A percentile compares a stretch with the other conserved stretches of the same genome.
These are phyloP conservation scores for Drosophila sproati DNA, from an alignment of 1,140 invertebrate species.

Conservation along the genomic window DNA sequence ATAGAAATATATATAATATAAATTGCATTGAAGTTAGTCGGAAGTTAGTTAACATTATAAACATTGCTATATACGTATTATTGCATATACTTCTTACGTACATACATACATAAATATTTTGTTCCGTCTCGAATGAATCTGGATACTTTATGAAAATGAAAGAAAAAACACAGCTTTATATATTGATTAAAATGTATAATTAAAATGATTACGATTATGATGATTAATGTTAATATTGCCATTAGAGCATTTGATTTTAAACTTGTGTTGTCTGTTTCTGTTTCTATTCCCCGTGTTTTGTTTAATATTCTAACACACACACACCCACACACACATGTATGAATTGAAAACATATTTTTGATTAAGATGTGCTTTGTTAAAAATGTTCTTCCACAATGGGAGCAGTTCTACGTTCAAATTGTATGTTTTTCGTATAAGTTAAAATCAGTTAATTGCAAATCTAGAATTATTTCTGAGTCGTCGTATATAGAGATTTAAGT, in stretches of 20 bases:
- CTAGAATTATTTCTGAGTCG: conserved; percentile 20
- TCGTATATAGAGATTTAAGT: conserved; percentile 52
- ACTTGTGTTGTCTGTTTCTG: conserved; percentile 52
- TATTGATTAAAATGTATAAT: conserved; percentile 70
- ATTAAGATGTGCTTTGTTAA: conserved; percentile 57
- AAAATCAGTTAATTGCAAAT: conserved; percentile 5
- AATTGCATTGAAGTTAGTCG: conserved; percentile 5
- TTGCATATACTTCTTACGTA: conserved; percentile 23
- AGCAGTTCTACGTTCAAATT: conserved; percentile 47
- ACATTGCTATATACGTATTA: conserved; percentile 21
- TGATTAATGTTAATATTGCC: conserved; percentile 57
- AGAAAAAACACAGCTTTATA: conserved; percentile 78
- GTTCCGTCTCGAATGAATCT: conserved; percentile 40
- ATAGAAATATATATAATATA: conserved; percentile 37
- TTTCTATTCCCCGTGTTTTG: conserved; percentile 34
- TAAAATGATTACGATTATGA: conserved; percentile 45
- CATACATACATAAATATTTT: conserved; percentile 39
- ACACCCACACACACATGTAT: neutral
- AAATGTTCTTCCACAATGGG: conserved; percentile 32
- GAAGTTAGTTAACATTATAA: conserved; percentile 32
- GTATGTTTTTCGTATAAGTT: conserved; percentile 55
- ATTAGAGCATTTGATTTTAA: conserved; percentile 36
- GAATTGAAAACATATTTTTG: conserved; percentile 45
- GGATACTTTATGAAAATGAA: conserved; percentile 60
- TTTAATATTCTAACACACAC: conserved; percentile 30